Evolutionary conservation across 2,113 vertebrate genomes (phyloP).

Genomic region (Tretioscincus oriximinensis): DNA sequence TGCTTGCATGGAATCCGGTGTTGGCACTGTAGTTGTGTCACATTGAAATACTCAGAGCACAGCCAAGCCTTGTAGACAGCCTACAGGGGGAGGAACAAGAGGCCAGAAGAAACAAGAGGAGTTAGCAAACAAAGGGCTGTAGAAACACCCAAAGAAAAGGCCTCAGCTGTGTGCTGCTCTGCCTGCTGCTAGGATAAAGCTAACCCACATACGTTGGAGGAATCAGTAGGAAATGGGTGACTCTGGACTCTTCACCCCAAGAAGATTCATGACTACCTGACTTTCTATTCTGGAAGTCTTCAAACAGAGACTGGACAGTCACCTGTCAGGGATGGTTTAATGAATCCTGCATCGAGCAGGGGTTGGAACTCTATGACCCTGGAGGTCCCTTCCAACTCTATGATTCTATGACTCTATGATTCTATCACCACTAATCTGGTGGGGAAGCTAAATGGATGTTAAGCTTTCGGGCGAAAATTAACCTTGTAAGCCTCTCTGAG

Average conservation of each 20-base stretch:
- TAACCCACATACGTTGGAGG: not conserved
- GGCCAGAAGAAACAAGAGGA: conserved; percentile 46
- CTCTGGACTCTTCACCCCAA: not conserved
- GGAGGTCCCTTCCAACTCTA: no score
- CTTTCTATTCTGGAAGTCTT: no score
- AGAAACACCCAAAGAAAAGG: not conserved
- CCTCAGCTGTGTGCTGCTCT: not conserved
- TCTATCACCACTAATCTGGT: no score
- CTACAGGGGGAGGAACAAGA: conserved; percentile 50
- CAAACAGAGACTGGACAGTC: no score
- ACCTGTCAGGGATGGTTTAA: no score
- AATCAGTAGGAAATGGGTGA: not conserved
- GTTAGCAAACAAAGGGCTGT: accelerated
- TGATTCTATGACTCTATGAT: no score
- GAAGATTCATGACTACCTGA: no score
- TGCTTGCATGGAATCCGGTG: conserved; percentile 84
- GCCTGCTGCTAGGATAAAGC: not conserved
- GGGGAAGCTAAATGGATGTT: no score
- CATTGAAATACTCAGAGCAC: conserved; percentile 84
- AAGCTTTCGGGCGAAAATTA: no score
- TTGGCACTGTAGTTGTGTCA: conserved; percentile 80
- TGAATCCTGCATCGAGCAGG: no score
- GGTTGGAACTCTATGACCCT: no score
- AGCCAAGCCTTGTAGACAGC: conserved; percentile 86
- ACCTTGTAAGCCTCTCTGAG: no score